Conservation (phyloP, 2,888 invertebrate genomes). For the Mayetiola destructor region DNA sequence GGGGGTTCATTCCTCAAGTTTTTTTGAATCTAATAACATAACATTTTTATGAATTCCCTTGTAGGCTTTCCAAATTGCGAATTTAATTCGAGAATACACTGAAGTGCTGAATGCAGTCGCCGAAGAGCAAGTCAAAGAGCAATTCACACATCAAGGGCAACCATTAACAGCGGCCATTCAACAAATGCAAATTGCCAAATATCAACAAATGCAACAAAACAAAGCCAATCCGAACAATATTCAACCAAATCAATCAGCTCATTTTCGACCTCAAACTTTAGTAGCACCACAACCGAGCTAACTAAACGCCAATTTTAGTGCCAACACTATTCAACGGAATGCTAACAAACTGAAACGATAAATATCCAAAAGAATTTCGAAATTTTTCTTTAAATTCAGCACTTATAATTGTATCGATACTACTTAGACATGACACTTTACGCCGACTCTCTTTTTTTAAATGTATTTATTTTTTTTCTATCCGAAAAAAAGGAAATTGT, state of each 20-base stretch:
- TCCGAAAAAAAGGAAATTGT: no score
- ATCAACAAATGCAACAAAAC: neutral
- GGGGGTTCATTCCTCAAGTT: neutral
- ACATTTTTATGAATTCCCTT: slow-evolving; percentile 12
- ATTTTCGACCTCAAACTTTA: slow-evolving; percentile 15
- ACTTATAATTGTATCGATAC: no score
- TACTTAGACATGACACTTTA: no score
- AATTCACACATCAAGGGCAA: slow-evolving; percentile 22
- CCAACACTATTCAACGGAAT: no score
- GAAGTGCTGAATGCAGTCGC: slow-evolving; percentile 42
- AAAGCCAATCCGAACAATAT: neutral
- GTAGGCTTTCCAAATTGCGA: slow-evolving; percentile 85
- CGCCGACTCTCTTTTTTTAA: no score
- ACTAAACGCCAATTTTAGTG: slow-evolving; percentile 14
- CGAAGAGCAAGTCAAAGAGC: slow-evolving; percentile 20
- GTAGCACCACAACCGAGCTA: slow-evolving; percentile 25
- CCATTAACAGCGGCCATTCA: slow-evolving; percentile 15
- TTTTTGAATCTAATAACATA: neutral
- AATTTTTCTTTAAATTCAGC: no score
- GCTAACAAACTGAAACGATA: no score
- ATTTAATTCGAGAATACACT: slow-evolving; percentile 78
- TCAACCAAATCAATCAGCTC: neutral
- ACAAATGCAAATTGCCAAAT: slow-evolving; percentile 17
- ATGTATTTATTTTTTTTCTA: no score
- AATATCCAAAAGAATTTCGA: no score